Conservation (phyloP, 35 echinoderm and acorn worm genomes). For the Heliocidaris tuberculata region DNA sequence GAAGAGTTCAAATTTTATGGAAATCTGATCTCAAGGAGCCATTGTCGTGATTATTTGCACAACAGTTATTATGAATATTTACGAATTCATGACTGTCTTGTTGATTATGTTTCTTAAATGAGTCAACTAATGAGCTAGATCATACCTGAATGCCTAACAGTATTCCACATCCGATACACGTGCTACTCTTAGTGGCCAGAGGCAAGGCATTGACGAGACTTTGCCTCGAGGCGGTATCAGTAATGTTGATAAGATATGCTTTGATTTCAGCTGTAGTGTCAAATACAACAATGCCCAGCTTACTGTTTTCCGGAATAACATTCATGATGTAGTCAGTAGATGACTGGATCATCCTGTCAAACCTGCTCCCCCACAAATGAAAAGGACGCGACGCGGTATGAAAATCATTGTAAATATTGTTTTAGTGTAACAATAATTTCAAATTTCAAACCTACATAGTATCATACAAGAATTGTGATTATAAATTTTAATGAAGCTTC, state of each 20-base stretch:
- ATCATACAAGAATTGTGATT: no score
- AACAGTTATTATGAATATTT: not conserved
- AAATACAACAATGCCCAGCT: not conserved
- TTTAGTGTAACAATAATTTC: not conserved
- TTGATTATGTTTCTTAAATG: not conserved
- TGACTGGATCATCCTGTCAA: constrained; percentile 15
- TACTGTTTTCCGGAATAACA: not conserved
- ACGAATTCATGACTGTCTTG: not conserved
- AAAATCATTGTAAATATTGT: not conserved
- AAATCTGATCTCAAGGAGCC: not conserved
- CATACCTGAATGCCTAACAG: constrained; percentile 2
- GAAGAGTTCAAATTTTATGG: not conserved
- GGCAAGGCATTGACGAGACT: constrained; percentile 14
- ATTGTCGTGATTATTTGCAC: not conserved
- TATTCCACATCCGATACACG: constrained; percentile 25
- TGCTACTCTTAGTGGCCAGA: not conserved
- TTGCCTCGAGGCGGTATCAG: not conserved
- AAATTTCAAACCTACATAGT: no score
- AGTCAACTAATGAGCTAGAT: not conserved
- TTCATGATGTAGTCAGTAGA: constrained; percentile 43
- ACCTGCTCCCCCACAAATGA: not conserved
- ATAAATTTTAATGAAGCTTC: no score
- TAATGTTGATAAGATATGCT: not conserved
- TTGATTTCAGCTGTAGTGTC: not conserved
- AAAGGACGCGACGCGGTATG: not conserved